A percentile compares a stretch with the other conserved stretches of the same genome.
These are phyloP conservation scores for Eristalis pertinax DNA, from an alignment of 2,888 invertebrate genomes.

Conservation along the genomic window DNA sequence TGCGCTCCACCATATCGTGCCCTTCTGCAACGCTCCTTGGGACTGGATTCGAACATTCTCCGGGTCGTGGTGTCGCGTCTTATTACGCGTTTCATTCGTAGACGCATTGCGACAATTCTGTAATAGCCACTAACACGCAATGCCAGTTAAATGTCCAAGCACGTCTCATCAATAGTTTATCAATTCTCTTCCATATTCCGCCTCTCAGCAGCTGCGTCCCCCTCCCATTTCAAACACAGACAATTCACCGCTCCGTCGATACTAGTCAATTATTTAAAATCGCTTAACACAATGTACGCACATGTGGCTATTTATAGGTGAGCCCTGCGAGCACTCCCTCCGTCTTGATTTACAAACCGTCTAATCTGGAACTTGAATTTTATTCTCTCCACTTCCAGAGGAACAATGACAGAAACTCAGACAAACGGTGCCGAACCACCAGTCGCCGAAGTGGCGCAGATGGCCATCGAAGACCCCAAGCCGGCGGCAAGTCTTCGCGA, in stretches of 20 bases:
- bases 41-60: too few relatives aligned
- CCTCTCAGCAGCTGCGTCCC: background rate
- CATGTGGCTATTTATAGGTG: constrained; percentile 74
- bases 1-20: too few relatives aligned
- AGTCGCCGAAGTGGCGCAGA: constrained; percentile 78
- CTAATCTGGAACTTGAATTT: constrained; percentile 36
- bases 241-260: background rate
- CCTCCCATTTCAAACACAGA: background rate
- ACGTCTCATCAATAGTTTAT: too few relatives aligned
- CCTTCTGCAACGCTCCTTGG: too few relatives aligned
- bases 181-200: too few relatives aligned
- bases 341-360: background rate
- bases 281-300: constrained; percentile 67
- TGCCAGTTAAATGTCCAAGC: background rate
- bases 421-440: constrained; percentile 75
- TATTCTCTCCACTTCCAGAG: constrained; percentile 40
- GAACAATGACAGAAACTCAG: constrained; percentile 70
- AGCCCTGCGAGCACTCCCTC: constrained; percentile 3
- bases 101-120: too few relatives aligned
- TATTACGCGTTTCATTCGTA: too few relatives aligned
- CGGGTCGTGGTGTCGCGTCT: too few relatives aligned
- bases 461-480: constrained; percentile 78
- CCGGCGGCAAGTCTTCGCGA: constrained; percentile 83
- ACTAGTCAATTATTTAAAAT: background rate
- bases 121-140: constrained; percentile 4